Evolutionary conservation across 2,113 vertebrate species (phyloP).

Genomic region (Macquaria australasica): DNA sequence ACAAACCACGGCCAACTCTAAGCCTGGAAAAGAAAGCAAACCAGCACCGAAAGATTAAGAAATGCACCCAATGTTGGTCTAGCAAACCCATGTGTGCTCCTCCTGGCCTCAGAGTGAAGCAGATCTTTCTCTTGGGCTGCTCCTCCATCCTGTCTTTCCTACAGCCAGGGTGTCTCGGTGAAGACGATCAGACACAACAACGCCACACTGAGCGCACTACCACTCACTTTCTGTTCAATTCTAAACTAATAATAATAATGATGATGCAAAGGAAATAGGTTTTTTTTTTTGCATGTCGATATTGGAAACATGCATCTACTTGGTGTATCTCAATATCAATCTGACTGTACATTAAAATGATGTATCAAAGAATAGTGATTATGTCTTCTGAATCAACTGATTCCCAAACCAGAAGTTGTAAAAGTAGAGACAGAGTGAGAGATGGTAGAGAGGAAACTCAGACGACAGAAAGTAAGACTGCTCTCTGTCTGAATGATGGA

Average conservation of each 20-base stretch:
- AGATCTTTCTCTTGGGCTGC: slow-evolving; percentile 12
- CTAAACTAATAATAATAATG: background rate
- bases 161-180: background rate
- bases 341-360: background rate
- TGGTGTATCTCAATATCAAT: background rate
- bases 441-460: background rate
- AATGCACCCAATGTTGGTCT: slow-evolving; percentile 14
- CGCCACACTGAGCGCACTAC: background rate
- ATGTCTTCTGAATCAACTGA: background rate
- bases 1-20: slow-evolving; percentile 29
- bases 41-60: slow-evolving; percentile 25
- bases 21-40: slow-evolving; percentile 32
- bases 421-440: background rate
- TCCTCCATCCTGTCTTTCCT: background rate
- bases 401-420: background rate
- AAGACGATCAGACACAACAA: background rate
- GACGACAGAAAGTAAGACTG: background rate
- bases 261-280: background rate
- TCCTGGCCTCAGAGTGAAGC: slow-evolving; percentile 5
- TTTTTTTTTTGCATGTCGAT: background rate
- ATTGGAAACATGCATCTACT: background rate
- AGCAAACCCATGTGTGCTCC: slow-evolving; percentile 15
- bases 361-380: background rate
- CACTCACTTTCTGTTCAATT: background rate
- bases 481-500: background rate